phyloP scores from a whole-genome alignment of 2,888 invertebrate species.

The Pardosa pseudoannulata region DNA sequence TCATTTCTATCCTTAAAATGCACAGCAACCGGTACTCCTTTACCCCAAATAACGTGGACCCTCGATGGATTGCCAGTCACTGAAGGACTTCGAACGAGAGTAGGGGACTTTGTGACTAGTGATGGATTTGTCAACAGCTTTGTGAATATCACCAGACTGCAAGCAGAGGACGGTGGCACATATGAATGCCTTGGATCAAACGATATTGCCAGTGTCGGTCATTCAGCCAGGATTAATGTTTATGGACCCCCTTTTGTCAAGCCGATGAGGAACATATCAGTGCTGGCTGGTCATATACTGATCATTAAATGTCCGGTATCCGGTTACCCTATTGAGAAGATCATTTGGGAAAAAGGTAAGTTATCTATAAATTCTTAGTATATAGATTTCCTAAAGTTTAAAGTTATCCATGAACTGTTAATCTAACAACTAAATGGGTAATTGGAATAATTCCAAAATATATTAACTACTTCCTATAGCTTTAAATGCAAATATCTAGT shows the following conservation, averaged over 20 bases:
- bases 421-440: no score
- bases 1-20: constrained; percentile 75
- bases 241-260: constrained; percentile 90
- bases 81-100: constrained; percentile 74
- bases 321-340: constrained; percentile 77
- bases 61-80: constrained; percentile 77
- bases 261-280: constrained; percentile 94
- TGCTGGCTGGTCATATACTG: constrained; percentile 92
- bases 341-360: constrained; percentile 78
- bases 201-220: constrained; percentile 60
- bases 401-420: no score
- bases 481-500: no score
- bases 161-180: constrained; percentile 73
- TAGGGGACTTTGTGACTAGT: constrained; percentile 76
- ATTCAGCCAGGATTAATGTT: constrained; percentile 72
- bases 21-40: constrained; percentile 75
- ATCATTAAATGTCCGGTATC: constrained; percentile 83
- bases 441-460: no score
- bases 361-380: no score
- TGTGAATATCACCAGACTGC: constrained; percentile 74
- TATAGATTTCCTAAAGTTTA: no score
- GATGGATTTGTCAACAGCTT: constrained; percentile 77
- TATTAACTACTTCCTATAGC: no score
- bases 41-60: constrained; percentile 75
- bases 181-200: constrained; percentile 68